Evolutionary conservation across 2,113 vertebrate species (phyloP).

Genomic region (Coregonus clupeaformis): DNA sequence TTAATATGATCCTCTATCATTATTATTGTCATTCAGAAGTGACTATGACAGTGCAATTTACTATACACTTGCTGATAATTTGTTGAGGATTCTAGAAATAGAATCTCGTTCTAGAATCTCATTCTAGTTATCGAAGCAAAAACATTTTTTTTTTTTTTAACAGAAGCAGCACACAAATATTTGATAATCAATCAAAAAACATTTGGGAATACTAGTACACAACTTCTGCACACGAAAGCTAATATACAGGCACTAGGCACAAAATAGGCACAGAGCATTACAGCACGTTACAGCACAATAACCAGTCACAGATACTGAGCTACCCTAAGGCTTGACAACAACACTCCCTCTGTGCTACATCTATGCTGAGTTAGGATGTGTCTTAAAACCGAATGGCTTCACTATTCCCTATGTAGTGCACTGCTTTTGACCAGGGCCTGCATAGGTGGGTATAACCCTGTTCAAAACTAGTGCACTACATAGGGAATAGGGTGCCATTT

Average conservation of each 20-base stretch:
- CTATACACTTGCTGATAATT: conserved; percentile 27
- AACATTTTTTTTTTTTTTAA: conserved; percentile 54
- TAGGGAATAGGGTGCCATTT: too few species aligned
- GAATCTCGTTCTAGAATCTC: too few species aligned
- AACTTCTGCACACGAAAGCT: conserved; percentile 70
- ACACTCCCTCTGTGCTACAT: conserved; percentile 73
- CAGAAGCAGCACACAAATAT: conserved; percentile 70
- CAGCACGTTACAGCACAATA: conserved; percentile 72
- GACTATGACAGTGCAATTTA: conserved; percentile 58
- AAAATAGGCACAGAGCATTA: conserved; percentile 65
- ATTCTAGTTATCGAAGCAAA: conserved; percentile 50
- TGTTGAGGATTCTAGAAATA: background rate
- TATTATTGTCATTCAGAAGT: conserved; percentile 36
- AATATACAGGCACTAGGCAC: conserved; percentile 69
- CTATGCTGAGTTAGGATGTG: conserved; percentile 67
- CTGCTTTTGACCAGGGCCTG: too few species aligned
- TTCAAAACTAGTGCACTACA: too few species aligned
- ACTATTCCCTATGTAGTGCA: too few species aligned
- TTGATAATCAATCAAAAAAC: conserved; percentile 63
- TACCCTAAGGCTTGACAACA: conserved; percentile 77
- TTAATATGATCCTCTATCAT: too few species aligned
- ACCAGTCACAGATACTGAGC: conserved; percentile 73
- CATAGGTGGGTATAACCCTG: too few species aligned
- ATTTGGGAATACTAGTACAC: conserved; percentile 57
- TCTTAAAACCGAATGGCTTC: too few species aligned